A percentile compares a stretch with the other conserved stretches of the same genome.
Evolutionary conservation across 2,113 vertebrate genomes (phyloP).

Genomic region (Marmota flaviventris): DNA sequence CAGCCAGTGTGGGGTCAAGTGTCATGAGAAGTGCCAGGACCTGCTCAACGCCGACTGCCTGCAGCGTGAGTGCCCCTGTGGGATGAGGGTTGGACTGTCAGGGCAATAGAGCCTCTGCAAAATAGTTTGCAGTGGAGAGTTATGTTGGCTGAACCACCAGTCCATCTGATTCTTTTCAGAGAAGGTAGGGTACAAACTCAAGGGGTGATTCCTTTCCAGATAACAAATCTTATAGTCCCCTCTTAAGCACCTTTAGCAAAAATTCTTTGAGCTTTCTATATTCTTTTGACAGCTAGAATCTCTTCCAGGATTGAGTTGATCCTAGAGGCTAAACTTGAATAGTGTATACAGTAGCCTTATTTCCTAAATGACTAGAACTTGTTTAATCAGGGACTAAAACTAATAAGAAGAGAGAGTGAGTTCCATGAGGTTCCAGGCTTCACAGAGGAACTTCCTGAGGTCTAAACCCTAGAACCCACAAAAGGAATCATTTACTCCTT

Average conservation of each 20-base stretch:
- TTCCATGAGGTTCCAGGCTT: neutral
- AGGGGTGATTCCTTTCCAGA: neutral
- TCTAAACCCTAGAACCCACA: neutral
- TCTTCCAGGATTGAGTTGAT: conserved; percentile 32
- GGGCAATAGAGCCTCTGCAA: neutral
- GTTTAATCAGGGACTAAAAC: neutral
- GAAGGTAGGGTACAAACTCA: conserved; percentile 19
- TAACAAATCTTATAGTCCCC: neutral
- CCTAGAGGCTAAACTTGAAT: neutral
- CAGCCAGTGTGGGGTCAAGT: conserved; percentile 97
- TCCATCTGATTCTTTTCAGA: conserved; percentile 11
- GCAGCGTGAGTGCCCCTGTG: conserved; percentile 93
- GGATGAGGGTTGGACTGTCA: neutral
- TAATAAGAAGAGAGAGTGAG: neutral
- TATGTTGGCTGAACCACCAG: neutral
- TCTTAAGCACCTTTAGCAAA: conserved; percentile 37
- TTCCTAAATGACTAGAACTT: neutral
- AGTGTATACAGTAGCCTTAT: neutral
- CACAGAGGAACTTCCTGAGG: neutral
- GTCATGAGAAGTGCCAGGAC: conserved; percentile 99
- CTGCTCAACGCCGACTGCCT: conserved; percentile 98
- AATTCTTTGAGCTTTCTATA: neutral
- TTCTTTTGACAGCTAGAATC: neutral
- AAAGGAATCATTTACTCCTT: conserved; percentile 4
- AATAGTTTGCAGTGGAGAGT: neutral